A percentile compares a stretch with the other conserved stretches of the same genome.
These are phyloP conservation scores for Pantala flavescens DNA, from an alignment of 1,140 invertebrate genomes.

Conservation along the genomic window DNA sequence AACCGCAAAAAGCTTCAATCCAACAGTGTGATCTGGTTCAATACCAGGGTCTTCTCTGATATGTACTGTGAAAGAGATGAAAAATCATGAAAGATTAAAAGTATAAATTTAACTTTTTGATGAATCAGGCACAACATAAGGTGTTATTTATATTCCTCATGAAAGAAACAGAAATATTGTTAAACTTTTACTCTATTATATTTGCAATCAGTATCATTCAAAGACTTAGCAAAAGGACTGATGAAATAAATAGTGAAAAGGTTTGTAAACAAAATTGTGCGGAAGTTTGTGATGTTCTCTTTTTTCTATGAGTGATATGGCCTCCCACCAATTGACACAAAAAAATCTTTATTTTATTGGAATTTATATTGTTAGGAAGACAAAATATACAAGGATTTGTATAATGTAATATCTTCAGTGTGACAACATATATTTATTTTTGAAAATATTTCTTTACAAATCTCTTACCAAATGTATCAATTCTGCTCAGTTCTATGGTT, in stretches of 20 bases:
- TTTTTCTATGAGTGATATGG: too few species aligned
- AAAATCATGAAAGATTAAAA: conserved; percentile 13
- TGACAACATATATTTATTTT: too few species aligned
- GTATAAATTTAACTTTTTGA: background rate
- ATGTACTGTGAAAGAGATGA: conserved; percentile 49
- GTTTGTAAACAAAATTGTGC: too few species aligned
- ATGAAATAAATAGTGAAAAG: too few species aligned
- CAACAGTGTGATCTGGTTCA: conserved; percentile 79
- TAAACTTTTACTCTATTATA: too few species aligned
- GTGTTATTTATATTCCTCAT: background rate
- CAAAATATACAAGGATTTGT: background rate
- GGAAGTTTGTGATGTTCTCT: too few species aligned
- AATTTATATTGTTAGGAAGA: conserved; percentile 15
- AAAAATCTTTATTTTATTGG: too few species aligned
- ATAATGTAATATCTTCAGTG: too few species aligned
- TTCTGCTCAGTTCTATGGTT: conserved; percentile 78
- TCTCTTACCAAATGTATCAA: conserved; percentile 74
- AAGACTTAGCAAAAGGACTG: too few species aligned
- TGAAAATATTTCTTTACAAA: background rate
- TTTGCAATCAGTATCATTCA: too few species aligned
- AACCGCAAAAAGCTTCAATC: conserved; percentile 71
- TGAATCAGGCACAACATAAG: conserved; percentile 15
- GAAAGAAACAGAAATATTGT: background rate
- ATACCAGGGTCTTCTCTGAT: conserved; percentile 80
- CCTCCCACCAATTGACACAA: too few species aligned